Evolutionary conservation across 2,888 invertebrate genomes (phyloP), one percentile per base, ranked within the genome.

Genomic region (Leptinotarsa rubiginosa): DNA sequence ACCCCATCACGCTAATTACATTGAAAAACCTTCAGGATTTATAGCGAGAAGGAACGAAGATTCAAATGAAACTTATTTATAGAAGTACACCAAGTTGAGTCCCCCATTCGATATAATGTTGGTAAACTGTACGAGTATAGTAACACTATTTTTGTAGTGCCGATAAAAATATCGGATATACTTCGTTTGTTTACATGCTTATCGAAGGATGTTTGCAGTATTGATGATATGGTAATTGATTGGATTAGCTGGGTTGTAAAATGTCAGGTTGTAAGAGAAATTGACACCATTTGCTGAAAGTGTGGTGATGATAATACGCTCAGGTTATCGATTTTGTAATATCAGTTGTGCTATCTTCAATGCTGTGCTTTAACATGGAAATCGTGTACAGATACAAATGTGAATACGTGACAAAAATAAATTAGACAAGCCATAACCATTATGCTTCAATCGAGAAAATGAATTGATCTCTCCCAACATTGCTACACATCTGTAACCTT

Each of bases 221-320:
- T 77, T 77, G 73, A 76, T 79, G 78, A 79, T 79, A 80, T 80
- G 78, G 76, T 79, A 80, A 80, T 80, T 80, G 80, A 80, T 79
- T 80, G 78, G 79, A 80, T 79, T 79, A 79, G 75, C 66, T 72
- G 73, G 73, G 77, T 79, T 76, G 69, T 72, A 77, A 77, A 76
- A 77, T 79, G 79, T 80, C 79, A 76, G 72, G 59, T 67, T 77
- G 71, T 79, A 67, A 69, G 54, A 49, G 66, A 52, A 78, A 77
- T 73, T 71, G 77, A 75, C 72, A 75, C 66, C 64, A 64, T 72
- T 72, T 69, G 67, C 59, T 70, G 54, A 77, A 76, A 75, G 50
- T 47, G 20, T n/a, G 41, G 20, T 31, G 41, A 50, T 67, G 4
- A 62, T 62, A 62, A 62, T 18, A 41, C n/a, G 62, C n/a, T 41